These are phyloP conservation scores for Amphipoea oculea DNA, from an alignment of 2,888 invertebrate genomes.

Conservation along the genomic window DNA sequence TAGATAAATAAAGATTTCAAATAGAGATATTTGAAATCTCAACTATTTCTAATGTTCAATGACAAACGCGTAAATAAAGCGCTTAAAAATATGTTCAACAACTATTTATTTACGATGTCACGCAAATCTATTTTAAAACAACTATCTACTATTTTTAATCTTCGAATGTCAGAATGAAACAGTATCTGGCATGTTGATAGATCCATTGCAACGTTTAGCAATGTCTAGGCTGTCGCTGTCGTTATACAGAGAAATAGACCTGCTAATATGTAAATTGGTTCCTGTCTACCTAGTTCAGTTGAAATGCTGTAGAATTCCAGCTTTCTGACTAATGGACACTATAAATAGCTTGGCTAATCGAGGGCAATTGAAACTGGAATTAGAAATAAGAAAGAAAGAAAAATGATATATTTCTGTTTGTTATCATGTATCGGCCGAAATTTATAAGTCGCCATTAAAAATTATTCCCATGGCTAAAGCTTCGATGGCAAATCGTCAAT, in stretches of 20 bases:
- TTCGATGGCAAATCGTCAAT: neutral
- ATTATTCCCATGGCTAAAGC: neutral
- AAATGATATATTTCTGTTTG: neutral
- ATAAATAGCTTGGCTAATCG: conserved; percentile 28
- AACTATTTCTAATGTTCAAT: neutral
- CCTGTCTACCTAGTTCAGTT: conserved; percentile 53
- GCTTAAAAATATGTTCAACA: neutral
- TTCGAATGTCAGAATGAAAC: conserved; percentile 17
- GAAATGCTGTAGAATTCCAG: conserved; percentile 43
- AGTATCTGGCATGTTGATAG: conserved; percentile 16
- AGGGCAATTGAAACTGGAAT: conserved; percentile 10
- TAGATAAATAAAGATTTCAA: neutral
- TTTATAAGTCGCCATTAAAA: neutral
- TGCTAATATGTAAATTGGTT: conserved; percentile 56
- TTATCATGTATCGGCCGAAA: neutral
- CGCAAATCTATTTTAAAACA: neutral
- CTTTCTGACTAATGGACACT: conserved; percentile 25
- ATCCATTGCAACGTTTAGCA: conserved; percentile 30
- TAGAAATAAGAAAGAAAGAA: neutral
- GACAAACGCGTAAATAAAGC: neutral
- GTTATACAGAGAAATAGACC: conserved; percentile 20
- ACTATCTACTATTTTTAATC: conserved; percentile 1
- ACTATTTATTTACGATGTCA: neutral
- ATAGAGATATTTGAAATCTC: too few species aligned
- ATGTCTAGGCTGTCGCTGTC: conserved; percentile 32